Base-by-base conservation (phyloP, 1,140 invertebrate species). In the Muscidifurax raptorellus region DNA sequence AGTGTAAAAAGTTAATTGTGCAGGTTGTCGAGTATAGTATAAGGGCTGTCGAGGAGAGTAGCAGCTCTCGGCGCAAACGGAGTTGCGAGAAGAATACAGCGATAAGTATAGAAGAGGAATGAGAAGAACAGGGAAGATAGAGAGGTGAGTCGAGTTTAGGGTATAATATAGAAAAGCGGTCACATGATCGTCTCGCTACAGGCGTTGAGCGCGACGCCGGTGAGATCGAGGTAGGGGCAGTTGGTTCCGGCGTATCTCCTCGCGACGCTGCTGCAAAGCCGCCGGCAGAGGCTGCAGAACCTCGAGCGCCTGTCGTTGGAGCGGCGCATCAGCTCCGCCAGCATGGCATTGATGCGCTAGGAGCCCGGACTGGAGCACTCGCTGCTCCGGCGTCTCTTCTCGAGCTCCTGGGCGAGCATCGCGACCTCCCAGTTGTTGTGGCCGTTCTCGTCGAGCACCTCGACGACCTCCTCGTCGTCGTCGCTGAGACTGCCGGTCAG, bases 401-500 rank as follows among this genome's bases (percentile, higher is more conserved):
- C 95, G 86, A 97, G 93, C 88, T 96, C 95, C 79, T 96, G 94
- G 0, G 96, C 96, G 30, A 97, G 91, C 95, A 97, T 96, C 88
- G 95, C 94, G 0, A 96, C 95, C 90, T 97, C 96, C 96, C 96
- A 97, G 86, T 97, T 95, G 87, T 95, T 94, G 74, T 94, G 94
- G 13, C 93, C 92, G 6, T 91, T 91, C 0, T 87, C 89, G 6
- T 88, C 87, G 28, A 86, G 30, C 1, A 89, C 86, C 36, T 93
- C 87, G 83, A 91, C 92, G 28, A 77, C 75, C 25, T 87, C 76
- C 1, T 81, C 86, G 2, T 80, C 87, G 0, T 90, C 90, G 44
- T 90, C 90, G 30, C 90, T 69, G 59, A 40, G 22, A 15, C 36
- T 67, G 22, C 59, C 76, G 28, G 84, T 82, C 1, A 86, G 85